Conservation (phyloP, 2,797 vertebrate species). For the Dipus sagitta region DNA sequence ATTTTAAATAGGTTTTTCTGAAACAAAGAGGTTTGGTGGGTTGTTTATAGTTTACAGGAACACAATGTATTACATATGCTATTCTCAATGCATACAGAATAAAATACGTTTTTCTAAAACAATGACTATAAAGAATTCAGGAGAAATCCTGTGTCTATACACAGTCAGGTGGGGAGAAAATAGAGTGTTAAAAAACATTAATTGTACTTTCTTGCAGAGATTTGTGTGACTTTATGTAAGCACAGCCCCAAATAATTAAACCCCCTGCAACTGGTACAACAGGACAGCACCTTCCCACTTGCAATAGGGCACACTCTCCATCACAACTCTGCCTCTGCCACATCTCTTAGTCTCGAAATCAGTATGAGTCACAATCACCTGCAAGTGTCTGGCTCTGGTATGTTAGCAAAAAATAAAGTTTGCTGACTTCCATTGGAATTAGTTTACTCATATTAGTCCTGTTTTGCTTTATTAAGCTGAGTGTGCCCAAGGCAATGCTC, state of each 20-base stretch:
- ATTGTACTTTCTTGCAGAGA: conserved; percentile 10
- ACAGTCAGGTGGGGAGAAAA: conserved; percentile 34
- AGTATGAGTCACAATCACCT: not conserved
- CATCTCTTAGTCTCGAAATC: not conserved
- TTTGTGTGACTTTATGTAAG: not conserved
- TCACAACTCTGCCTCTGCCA: not conserved
- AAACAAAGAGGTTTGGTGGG: not conserved
- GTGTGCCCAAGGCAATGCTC: not conserved
- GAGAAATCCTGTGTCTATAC: not conserved
- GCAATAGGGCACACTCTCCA: not conserved
- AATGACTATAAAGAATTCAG: not conserved
- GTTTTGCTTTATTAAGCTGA: not conserved
- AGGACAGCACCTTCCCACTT: not conserved
- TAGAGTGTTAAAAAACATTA: not conserved
- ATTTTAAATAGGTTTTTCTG: not conserved
- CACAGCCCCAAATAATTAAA: not conserved
- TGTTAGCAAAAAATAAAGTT: not conserved
- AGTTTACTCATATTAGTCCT: not conserved
- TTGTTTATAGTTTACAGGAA: not conserved
- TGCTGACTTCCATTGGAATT: not conserved
- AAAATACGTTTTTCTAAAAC: conserved; percentile 46
- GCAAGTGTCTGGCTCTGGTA: not conserved
- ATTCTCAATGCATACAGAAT: not conserved
- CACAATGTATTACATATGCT: not conserved
- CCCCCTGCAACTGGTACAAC: not conserved